Evolutionary conservation across 2,888 invertebrate genomes (phyloP).

Genomic region (Drosophila quasianomalipes): DNA sequence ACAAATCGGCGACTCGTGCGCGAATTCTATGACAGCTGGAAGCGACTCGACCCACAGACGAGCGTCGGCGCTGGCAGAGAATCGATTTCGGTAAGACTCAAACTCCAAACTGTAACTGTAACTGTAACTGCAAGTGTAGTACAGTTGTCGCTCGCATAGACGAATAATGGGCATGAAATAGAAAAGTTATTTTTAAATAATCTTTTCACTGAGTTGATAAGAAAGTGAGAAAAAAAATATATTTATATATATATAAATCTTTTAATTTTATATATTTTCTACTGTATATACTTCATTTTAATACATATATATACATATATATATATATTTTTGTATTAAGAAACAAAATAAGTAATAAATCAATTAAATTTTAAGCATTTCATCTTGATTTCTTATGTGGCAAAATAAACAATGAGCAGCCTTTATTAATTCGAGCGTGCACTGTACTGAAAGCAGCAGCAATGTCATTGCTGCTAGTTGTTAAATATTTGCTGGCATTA

Average conservation of each 20-base stretch:
- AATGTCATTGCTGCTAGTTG: conserved; percentile 48
- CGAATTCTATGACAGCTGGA: conserved; percentile 95
- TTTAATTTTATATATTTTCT: no score
- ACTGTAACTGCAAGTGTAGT: neutral
- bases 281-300: no score
- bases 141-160: neutral
- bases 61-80: conserved; percentile 92
- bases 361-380: neutral
- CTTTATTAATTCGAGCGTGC: neutral
- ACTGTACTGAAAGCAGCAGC: conserved; percentile 14
- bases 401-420: neutral
- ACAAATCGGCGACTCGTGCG: conserved; percentile 92
- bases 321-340: neutral
- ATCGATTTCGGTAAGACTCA: conserved; percentile 91
- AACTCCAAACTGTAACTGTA: neutral
- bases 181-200: neutral
- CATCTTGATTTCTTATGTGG: neutral
- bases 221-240: no score
- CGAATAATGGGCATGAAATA: neutral
- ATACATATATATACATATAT: neutral
- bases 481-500: conserved; percentile 78
- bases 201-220: neutral
- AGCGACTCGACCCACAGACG: conserved; percentile 90
- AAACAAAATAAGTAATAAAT: neutral
- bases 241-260: neutral